Base-by-base conservation (phyloP, 2,797 vertebrate genomes). In the Coranthus polyacanthus region DNA sequence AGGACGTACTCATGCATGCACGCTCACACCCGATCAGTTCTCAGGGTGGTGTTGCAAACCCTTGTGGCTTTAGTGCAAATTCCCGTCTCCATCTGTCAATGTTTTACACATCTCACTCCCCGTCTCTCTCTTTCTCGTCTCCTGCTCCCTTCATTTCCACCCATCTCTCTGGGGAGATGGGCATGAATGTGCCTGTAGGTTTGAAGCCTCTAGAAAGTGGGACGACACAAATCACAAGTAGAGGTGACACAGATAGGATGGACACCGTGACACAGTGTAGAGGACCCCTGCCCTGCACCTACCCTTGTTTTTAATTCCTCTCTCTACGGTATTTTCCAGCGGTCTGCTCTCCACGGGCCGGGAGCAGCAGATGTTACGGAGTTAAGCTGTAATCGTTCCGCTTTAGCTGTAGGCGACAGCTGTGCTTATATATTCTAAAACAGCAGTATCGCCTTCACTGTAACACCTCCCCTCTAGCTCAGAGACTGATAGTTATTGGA, bases 281-380 rank as follows among this genome's bases (percentile, higher is more conserved):
- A 70, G 22, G 57, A 66, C 68, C 83, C 68, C 38, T 74, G 68
- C 55, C 69, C 80, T 37, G 46, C 57, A 36, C 57, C 56, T 63
- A 67, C 17, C 51, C 71, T 57, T 63, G 56, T 75, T 70, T 81
- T 83, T 71, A 81, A 77, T 78, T 70, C 68, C 38, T 55, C 51
- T 72, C 61, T 60, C 55, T 18, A 21, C 5, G 8, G 72, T 78
- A 29, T 68, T 72, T 74, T 82, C 68, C 61, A 46, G 63, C 34
- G 12, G 57, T 32, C 59, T 60, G 44, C 62, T 78, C 61, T 70
- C 5, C 45, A 29, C 12, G 12, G 47, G 66, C 78, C 21, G 29
- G 77, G 63, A 80, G 79, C 74, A 84, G 87, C 83, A 89, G 88
- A 89, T 90, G 89, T 89, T 88, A 69, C 34, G 3, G 79, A 85